Evolutionary conservation across 1,140 invertebrate genomes (phyloP).

Genomic region (Lamellibrachia luymesi): DNA sequence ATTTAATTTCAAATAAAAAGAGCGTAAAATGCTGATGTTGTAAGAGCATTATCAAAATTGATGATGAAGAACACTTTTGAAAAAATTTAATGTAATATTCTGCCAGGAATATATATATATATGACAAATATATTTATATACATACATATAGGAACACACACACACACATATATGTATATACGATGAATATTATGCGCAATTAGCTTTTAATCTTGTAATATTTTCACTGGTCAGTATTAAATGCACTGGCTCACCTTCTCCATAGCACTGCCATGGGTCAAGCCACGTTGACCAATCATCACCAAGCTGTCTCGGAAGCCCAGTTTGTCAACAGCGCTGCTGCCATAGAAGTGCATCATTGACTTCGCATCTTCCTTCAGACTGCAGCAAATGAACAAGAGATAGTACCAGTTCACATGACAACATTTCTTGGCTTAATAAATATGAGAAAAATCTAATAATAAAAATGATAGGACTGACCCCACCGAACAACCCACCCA

Average conservation of each 20-base stretch:
- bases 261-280: constrained; percentile 60
- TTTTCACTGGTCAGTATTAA: not conserved
- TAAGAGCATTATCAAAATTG: too few species aligned
- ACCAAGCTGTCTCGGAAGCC: constrained; percentile 61
- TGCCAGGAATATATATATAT: too few species aligned
- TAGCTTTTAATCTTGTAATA: not conserved
- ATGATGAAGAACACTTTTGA: too few species aligned
- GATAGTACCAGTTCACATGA: not conserved
- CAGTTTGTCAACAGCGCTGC: constrained; percentile 58
- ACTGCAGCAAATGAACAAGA: constrained; percentile 31
- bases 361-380: constrained; percentile 40
- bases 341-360: constrained; percentile 52
- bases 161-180: too few species aligned
- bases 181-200: too few species aligned
- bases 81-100: too few species aligned
- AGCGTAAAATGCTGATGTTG: too few species aligned
- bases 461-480: not conserved
- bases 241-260: constrained; percentile 54
- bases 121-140: not conserved
- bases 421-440: not conserved
- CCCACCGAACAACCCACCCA: not conserved
- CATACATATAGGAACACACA: too few species aligned
- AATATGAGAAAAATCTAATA: not conserved
- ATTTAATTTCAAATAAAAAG: too few species aligned
- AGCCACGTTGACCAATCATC: constrained; percentile 62